phyloP scores from a whole-genome alignment of 2,797 vertebrate species.

The Tapera naevia region DNA sequence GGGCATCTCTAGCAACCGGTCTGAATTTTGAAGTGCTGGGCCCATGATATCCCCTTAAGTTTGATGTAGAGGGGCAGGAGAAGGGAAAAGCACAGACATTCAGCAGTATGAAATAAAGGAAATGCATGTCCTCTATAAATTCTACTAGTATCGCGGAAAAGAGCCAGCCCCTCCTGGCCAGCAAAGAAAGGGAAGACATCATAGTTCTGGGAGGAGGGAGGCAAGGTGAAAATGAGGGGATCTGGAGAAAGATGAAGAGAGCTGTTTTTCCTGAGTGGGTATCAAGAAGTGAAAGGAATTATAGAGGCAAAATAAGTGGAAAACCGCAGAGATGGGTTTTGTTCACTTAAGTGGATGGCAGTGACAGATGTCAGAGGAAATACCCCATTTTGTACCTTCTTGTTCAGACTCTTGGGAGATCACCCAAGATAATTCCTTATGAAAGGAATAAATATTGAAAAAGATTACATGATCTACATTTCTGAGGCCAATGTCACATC shows the following conservation, averaged over 20 bases:
- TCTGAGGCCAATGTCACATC: background rate
- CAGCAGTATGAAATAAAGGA: background rate
- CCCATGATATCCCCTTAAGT: constrained; percentile 87
- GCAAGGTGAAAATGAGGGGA: accelerated
- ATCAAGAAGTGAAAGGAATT: background rate
- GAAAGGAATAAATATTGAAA: background rate
- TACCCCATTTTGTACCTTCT: background rate
- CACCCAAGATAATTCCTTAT: background rate
- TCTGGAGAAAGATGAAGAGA: background rate
- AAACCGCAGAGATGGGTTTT: background rate
- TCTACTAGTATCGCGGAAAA: background rate
- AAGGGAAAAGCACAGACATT: background rate
- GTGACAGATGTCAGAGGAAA: background rate
- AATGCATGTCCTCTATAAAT: background rate
- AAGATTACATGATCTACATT: background rate
- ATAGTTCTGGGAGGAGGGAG: background rate
- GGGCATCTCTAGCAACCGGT: constrained; percentile 83
- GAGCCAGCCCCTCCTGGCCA: background rate
- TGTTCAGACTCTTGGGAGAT: background rate
- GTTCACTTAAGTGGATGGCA: background rate
- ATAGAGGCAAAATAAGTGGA: background rate
- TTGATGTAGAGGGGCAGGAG: background rate
- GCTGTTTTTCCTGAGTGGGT: background rate
- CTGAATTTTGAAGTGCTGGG: constrained; percentile 84
- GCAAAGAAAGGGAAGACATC: background rate